Evolutionary conservation across 2,797 vertebrate species (phyloP), one percentile per base, ranked within the genome.

Genomic region (Coregonus sp.): DNA sequence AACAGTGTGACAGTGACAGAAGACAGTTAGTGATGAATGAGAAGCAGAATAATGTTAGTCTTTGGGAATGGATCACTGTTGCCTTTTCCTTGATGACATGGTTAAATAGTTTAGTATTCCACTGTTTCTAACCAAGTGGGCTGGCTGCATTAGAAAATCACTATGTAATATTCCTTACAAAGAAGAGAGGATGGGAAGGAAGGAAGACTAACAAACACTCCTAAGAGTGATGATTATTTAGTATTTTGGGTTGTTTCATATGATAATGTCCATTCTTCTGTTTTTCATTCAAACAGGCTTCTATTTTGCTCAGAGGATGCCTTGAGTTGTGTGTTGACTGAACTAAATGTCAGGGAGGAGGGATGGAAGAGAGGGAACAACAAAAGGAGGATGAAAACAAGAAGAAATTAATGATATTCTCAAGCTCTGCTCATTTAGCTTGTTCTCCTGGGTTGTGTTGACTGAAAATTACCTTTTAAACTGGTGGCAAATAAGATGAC

Each of bases 21-120:
- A 29, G 76, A 78, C 1, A 75, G 79, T 67, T 69, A 73, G 40
- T 71, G 82, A 88, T 75, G 81, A 86, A 84, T 70, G 73, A 20
- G 72, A 79, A 61, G 74, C 77, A 73, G 18, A 83, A 67, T 47
- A 9, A 59, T 80, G 73, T 74, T 81, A 56, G 75, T 83, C 79
- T 84, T 84, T 75, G 79, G 78, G 66, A 35, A 86, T 77, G 75
- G 74, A 88, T 80, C 82, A 77, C 75, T 33, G 40, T 18, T 74
- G 69, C 75, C 65, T 63, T 82, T 82, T 81, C 75, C 82, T 84
- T 81, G 81, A 86, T 81, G 84, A 84, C 73, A 71, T 63, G 80
- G 77, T 82, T 87, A 68, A 61, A 76, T 80, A 71, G 78, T 75
- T 82, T 78, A 76, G 75, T 75, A 69, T 80, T 79, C 79, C 6